phyloP scores from a whole-genome alignment of 2,888 invertebrate genomes.

The Sialis fuliginosa region DNA sequence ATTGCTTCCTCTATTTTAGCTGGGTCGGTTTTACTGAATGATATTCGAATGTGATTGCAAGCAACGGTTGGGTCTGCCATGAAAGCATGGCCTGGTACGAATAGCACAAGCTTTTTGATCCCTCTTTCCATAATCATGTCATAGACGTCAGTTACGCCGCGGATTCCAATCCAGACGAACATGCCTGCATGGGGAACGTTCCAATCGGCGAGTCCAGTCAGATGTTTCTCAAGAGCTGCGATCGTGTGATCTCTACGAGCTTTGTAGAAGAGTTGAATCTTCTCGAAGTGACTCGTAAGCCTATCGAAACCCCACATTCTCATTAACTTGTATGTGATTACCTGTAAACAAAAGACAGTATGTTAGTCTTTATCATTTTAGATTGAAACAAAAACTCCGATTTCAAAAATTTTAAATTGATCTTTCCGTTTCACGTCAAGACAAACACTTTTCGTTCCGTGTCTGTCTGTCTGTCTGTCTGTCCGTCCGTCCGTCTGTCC shows the following conservation, averaged over 20 bases:
- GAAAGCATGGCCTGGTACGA: constrained; percentile 62
- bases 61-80: constrained; percentile 39
- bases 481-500: too few relatives aligned
- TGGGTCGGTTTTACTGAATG: constrained; percentile 47
- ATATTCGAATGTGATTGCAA: constrained; percentile 48
- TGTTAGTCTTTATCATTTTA: not conserved
- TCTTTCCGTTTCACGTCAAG: too few relatives aligned
- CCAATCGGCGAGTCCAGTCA: constrained; percentile 46
- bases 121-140: constrained; percentile 55
- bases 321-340: constrained; percentile 34
- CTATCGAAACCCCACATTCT: constrained; percentile 39
- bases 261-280: constrained; percentile 42
- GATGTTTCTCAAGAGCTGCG: constrained; percentile 36
- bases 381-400: too few relatives aligned
- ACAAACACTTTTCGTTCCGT: too few relatives aligned
- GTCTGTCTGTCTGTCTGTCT: too few relatives aligned
- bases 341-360: constrained; percentile 22
- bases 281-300: constrained; percentile 36
- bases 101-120: constrained; percentile 42
- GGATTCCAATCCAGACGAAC: constrained; percentile 60
- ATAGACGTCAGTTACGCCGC: constrained; percentile 48
- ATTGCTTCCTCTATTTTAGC: constrained; percentile 47
- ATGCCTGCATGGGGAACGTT: constrained; percentile 50
- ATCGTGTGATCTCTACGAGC: constrained; percentile 42
- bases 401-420: too few relatives aligned